A percentile compares a stretch with the other conserved stretches of the same genome.
Conservation (phyloP, 2,888 invertebrate species). For the Pomacea canaliculata region DNA sequence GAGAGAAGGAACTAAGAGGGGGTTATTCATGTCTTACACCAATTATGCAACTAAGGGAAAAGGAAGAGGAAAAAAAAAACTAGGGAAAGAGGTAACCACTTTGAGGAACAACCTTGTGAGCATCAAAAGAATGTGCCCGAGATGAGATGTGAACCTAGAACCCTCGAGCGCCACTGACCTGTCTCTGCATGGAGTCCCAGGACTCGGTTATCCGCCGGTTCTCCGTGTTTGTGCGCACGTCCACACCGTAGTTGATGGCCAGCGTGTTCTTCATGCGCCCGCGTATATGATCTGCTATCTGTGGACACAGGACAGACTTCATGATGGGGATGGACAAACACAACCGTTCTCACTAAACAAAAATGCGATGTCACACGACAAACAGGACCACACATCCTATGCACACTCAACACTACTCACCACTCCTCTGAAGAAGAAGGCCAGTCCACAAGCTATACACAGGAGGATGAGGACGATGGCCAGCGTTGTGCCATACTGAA, state of each 20-base stretch:
- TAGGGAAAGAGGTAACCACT: too few relatives aligned
- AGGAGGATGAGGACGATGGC: conserved; percentile 52
- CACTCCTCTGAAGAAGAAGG: conserved; percentile 53
- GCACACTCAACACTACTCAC: conserved; percentile 41
- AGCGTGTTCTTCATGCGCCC: conserved; percentile 45
- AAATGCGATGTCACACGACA: neutral
- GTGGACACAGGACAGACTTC: conserved; percentile 26
- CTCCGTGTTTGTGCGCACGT: conserved; percentile 48
- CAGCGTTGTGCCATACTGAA: conserved; percentile 61
- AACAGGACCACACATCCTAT: too few relatives aligned
- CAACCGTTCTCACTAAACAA: neutral
- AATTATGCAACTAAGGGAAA: too few relatives aligned
- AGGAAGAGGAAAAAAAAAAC: too few relatives aligned
- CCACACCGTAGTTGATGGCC: conserved; percentile 50
- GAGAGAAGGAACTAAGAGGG: too few relatives aligned
- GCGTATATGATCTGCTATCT: conserved; percentile 50
- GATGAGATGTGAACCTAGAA: too few relatives aligned
- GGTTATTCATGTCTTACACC: too few relatives aligned
- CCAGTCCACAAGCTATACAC: conserved; percentile 48
- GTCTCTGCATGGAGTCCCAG: conserved; percentile 64
- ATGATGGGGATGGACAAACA: too few relatives aligned
- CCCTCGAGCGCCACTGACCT: conserved; percentile 40
- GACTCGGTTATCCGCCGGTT: conserved; percentile 61
- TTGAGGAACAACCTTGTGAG: too few relatives aligned
- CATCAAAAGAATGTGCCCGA: too few relatives aligned